Conservation (phyloP, 2,888 invertebrate species). For the Eurytoma californica region DNA sequence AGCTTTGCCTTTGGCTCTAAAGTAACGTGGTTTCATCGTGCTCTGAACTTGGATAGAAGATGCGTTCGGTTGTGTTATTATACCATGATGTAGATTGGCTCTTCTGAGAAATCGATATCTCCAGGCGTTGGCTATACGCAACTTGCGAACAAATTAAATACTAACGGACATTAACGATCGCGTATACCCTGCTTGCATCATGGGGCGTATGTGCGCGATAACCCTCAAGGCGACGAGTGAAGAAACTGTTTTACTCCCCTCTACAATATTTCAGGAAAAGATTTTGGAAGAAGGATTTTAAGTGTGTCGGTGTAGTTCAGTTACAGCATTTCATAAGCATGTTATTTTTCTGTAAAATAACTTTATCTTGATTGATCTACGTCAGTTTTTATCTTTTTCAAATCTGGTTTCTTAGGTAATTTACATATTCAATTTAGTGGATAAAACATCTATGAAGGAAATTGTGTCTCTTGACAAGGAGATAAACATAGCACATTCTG, state of each 20-base stretch:
- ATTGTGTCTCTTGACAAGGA: background rate
- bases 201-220: slow-evolving; percentile 24
- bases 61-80: too few species aligned
- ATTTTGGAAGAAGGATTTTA: background rate
- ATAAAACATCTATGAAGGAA: too few species aligned
- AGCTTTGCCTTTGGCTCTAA: too few species aligned
- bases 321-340: too few species aligned
- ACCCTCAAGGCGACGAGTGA: slow-evolving; percentile 4
- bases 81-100: background rate
- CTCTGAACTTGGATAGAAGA: too few species aligned
- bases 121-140: background rate
- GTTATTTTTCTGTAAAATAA: too few species aligned
- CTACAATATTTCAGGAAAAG: background rate
- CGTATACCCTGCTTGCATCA: background rate
- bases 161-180: slow-evolving; percentile 48
- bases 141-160: slow-evolving; percentile 33
- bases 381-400: too few species aligned
- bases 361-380: too few species aligned
- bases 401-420: too few species aligned
- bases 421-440: too few species aligned
- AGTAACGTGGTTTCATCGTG: too few species aligned
- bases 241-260: slow-evolving; percentile 15
- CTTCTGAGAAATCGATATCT: background rate
- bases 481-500: background rate
- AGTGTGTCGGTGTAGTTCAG: too few species aligned